phyloP scores from a whole-genome alignment of 2,888 invertebrate species.

The Acholoe squamosa region DNA sequence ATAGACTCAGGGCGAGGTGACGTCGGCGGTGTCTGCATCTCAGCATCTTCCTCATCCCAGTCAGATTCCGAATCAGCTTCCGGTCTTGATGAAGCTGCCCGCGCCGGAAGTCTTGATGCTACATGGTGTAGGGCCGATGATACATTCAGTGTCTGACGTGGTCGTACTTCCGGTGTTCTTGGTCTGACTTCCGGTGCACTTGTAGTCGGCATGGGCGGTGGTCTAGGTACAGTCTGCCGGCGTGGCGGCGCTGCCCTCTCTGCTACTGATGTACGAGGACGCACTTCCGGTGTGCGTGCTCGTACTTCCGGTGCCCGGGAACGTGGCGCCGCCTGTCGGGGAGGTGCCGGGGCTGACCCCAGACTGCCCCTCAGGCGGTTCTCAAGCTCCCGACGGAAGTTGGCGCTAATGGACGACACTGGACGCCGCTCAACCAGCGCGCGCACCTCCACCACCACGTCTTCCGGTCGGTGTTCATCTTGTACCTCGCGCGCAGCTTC shows the following conservation, averaged over 20 bases:
- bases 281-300: not conserved
- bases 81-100: not conserved
- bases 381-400: slow-evolving; percentile 79
- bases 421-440: slow-evolving; percentile 80
- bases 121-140: too few species aligned
- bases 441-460: slow-evolving; percentile 80
- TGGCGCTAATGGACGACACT: slow-evolving; percentile 78
- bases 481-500: slow-evolving; percentile 68
- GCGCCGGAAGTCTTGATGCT: not conserved
- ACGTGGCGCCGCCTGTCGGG: not conserved
- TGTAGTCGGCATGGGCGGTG: not conserved
- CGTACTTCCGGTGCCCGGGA: not conserved
- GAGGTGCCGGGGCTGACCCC: not conserved
- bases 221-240: not conserved
- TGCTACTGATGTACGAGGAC: not conserved
- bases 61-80: too few species aligned
- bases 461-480: slow-evolving; percentile 79
- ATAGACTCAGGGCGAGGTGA: not conserved
- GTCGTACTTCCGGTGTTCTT: too few species aligned
- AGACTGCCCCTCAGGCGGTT: slow-evolving; percentile 75
- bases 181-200: not conserved
- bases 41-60: not conserved
- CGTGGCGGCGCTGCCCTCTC: slow-evolving; percentile 8
- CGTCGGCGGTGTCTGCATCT: not conserved
- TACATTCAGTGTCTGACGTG: too few species aligned